Base-by-base conservation (phyloP, 2,888 invertebrate genomes). In the Acrobasis repandana region DNA sequence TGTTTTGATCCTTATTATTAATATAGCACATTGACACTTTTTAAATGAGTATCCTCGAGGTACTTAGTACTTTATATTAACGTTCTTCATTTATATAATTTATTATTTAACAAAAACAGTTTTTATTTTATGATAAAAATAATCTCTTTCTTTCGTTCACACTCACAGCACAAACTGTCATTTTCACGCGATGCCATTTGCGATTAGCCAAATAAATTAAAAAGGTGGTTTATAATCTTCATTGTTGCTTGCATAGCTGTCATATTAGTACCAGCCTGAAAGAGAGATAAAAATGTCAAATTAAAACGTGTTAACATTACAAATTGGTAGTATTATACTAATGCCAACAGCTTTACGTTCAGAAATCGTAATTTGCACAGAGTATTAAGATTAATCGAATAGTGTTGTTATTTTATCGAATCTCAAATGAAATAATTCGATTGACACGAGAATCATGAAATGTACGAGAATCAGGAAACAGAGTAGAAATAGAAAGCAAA, bases 131-230 rank as follows among this genome's bases (percentile, higher is more conserved):
- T 11, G 52, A 36, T 36, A 11, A 34, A 16, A 34, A 36, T 36
- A 16, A 10, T 52, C 51, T 52, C 15, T 65, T 69, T 67, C 65
- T 66, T 61, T 65, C 63, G 59, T 58, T 36, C 61, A 58, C 63
- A 65, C 63, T 36, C 61, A 58, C 63, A 65, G 63, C 69, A 69
- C 72, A 70, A 77, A 71, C 77, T 83, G 83, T 83, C 83, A 84
- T 70, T 67, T 75, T 75, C 73, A 73, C 65, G 73, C 76, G 80
- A 79, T 83, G 82, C 83, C 83, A 84, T 85, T 83, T 82, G 80
- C 75, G 74, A 75, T 73, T 67, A 67, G n/a, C 50, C 65, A 56
- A 54, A 52, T 49, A 70, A 70, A 64, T 67, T 49, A 9, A 28
- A 16, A 61, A 61, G 48, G 47, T 15, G 10, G 56, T 50, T 49